These are phyloP conservation scores for Bubo blakistoni DNA, from an alignment of 2,113 vertebrate species.

Conservation along the genomic window DNA sequence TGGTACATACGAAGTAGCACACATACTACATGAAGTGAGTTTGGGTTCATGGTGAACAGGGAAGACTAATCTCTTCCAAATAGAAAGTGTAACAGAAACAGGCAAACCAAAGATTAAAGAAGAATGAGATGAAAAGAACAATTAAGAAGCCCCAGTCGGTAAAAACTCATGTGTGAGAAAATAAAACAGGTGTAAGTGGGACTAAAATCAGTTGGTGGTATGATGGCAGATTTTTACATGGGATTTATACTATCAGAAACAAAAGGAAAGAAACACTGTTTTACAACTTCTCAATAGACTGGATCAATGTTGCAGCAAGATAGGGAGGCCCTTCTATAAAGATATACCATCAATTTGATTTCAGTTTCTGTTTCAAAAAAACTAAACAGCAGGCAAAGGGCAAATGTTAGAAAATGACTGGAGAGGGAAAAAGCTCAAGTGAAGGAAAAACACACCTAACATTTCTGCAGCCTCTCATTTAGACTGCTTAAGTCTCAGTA, in stretches of 20 bases:
- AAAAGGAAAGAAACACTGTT: not conserved
- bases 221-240: not conserved
- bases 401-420: not conserved
- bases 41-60: not conserved
- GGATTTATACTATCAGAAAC: not conserved
- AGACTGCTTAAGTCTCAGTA: not conserved
- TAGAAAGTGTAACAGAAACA: not conserved
- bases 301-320: not conserved
- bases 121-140: not conserved
- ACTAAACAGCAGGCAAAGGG: not conserved
- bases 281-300: not conserved
- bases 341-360: not conserved
- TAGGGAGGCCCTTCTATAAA: not conserved
- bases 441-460: not conserved
- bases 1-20: not conserved
- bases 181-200: not conserved
- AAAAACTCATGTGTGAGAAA: not conserved
- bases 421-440: not conserved
- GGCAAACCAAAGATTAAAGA: not conserved
- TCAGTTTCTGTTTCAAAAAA: not conserved
- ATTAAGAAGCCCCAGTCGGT: not conserved
- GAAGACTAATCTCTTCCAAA: not conserved
- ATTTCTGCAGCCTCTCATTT: not conserved
- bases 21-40: not conserved
- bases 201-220: not conserved